Conservation (phyloP, 2,888 invertebrate genomes). For the Spisula subtruncata region DNA sequence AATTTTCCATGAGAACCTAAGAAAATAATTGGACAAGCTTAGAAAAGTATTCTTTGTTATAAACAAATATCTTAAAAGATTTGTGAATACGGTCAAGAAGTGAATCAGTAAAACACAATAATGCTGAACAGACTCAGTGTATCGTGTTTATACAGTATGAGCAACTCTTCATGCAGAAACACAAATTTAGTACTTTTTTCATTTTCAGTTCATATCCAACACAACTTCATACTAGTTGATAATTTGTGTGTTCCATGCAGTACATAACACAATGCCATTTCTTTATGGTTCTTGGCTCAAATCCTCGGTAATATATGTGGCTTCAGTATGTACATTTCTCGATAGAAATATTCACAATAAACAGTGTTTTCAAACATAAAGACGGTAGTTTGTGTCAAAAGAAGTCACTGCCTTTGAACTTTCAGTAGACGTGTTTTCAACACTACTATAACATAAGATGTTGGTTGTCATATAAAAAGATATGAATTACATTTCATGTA, state of each 20-base stretch:
- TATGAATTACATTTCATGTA: conserved; percentile 20
- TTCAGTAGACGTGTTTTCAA: neutral
- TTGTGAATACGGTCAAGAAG: no score
- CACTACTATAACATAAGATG: neutral
- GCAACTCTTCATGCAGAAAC: no score
- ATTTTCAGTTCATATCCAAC: no score
- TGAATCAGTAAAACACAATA: neutral
- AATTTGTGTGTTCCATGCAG: neutral
- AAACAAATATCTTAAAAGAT: no score
- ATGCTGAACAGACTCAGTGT: neutral
- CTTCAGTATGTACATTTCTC: neutral
- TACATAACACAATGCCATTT: neutral
- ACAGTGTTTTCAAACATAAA: neutral
- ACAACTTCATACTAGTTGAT: neutral
- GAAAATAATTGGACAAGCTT: no score
- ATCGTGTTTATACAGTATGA: neutral
- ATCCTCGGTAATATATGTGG: neutral
- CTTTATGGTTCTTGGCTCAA: no score
- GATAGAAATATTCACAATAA: neutral
- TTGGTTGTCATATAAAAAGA: neutral
- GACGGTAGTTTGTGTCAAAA: neutral
- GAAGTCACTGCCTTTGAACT: neutral
- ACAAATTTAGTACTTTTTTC: no score
- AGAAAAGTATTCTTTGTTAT: no score
- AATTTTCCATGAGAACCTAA: no score